Conservation (phyloP, 2,113 vertebrate genomes). For the Malurus cyaneus region DNA sequence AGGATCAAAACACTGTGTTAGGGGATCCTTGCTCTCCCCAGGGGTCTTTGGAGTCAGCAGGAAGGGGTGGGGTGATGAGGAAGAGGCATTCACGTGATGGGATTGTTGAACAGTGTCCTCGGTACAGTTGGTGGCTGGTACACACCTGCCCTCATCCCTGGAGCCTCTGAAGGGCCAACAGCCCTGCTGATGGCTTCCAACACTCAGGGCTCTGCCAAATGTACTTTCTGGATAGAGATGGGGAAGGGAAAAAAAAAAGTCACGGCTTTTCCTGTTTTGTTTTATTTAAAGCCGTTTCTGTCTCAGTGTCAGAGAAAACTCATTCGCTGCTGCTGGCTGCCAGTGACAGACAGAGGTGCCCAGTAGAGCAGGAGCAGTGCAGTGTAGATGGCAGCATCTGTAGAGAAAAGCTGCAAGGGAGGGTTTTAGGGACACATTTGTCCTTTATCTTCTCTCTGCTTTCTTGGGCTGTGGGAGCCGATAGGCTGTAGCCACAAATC, state of each 20-base stretch:
- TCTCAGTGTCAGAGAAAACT: not conserved
- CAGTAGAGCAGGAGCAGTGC: rapidly evolving
- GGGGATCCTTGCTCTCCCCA: not conserved
- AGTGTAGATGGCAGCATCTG: not conserved
- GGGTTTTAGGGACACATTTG: not conserved
- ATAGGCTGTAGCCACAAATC: not conserved
- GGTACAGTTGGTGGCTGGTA: rapidly evolving
- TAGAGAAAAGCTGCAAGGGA: not conserved
- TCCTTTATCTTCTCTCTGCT: not conserved
- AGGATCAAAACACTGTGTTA: rapidly evolving
- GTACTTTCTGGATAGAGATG: not conserved
- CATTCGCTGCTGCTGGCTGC: not conserved
- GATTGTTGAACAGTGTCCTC: rapidly evolving
- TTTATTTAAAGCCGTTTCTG: not conserved
- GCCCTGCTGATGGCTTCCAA: not conserved
- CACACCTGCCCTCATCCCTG: not conserved
- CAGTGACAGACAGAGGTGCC: rapidly evolving
- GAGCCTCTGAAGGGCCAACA: not conserved
- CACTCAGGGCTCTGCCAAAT: not conserved
- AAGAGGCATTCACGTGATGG: rapidly evolving
- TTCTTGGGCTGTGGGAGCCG: not conserved
- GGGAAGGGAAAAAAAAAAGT: not conserved
- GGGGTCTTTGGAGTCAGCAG: not conserved
- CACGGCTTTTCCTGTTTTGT: not conserved
- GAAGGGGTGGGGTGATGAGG: not conserved